These are phyloP conservation scores for Anarrhichthys ocellatus DNA, from an alignment of 2,113 vertebrate genomes.

Conservation along the genomic window DNA sequence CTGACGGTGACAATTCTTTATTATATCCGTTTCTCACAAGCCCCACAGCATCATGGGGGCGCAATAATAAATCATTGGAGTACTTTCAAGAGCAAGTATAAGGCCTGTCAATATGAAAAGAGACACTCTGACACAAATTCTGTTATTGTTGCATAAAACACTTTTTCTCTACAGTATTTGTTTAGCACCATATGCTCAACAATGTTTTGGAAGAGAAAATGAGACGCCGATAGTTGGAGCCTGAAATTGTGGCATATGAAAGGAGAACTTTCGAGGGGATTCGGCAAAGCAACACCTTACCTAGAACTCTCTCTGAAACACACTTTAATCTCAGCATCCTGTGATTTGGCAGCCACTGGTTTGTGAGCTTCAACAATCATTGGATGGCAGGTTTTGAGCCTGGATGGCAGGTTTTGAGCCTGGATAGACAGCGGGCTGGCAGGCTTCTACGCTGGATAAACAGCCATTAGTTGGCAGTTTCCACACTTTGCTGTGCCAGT, in stretches of 20 bases:
- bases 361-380: conserved; percentile 39
- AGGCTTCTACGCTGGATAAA: conserved; percentile 40
- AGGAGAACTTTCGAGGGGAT: not conserved
- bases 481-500: conserved; percentile 49
- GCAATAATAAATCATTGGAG: too few relatives aligned
- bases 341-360: conserved; percentile 51
- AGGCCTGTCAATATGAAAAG: too few relatives aligned
- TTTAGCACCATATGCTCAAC: not conserved
- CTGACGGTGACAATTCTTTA: too few relatives aligned
- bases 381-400: conserved; percentile 29
- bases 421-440: conserved; percentile 43
- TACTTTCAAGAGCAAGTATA: too few relatives aligned
- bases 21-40: too few relatives aligned
- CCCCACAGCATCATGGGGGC: too few relatives aligned
- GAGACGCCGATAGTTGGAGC: not conserved
- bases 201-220: conserved; percentile 9
- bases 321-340: conserved; percentile 30
- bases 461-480: conserved; percentile 58
- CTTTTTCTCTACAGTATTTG: too few relatives aligned
- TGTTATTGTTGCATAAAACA: too few relatives aligned
- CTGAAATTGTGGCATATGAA: conserved; percentile 26
- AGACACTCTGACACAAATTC: too few relatives aligned
- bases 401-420: conserved; percentile 21
- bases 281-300: conserved; percentile 38
- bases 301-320: conserved; percentile 15